A percentile compares a stretch with the other conserved stretches of the same genome.
Evolutionary conservation across 2,888 invertebrate species (phyloP).

Genomic region (Sminthurides aquaticus): DNA sequence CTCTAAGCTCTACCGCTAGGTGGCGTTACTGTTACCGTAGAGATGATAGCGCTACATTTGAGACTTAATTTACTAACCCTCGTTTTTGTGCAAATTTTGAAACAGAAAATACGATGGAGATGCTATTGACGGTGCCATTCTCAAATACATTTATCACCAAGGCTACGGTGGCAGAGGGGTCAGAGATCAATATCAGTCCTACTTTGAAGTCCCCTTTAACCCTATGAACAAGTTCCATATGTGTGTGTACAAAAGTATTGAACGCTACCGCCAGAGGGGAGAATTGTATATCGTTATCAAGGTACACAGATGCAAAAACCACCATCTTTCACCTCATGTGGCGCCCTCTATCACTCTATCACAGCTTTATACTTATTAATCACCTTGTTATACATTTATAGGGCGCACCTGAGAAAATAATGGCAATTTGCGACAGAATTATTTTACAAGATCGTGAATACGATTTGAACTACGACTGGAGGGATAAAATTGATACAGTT

Average conservation of each 20-base stretch:
- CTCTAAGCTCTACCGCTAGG: no score
- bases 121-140: conserved; percentile 85
- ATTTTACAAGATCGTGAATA: conserved; percentile 52
- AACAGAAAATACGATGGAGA: conserved; percentile 82
- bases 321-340: neutral
- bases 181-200: conserved; percentile 77
- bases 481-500: conserved; percentile 56
- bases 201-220: conserved; percentile 87
- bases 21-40: no score
- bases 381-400: conserved; percentile 37
- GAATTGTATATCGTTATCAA: conserved; percentile 87
- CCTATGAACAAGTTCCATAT: conserved; percentile 93
- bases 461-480: conserved; percentile 51
- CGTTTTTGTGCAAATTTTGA: no score
- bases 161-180: conserved; percentile 77
- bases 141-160: conserved; percentile 88
- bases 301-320: conserved; percentile 63
- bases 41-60: no score
- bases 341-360: no score
- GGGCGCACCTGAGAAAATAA: conserved; percentile 64
- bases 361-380: neutral
- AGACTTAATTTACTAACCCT: no score
- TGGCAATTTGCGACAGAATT: conserved; percentile 59
- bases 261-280: conserved; percentile 63
- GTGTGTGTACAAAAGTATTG: conserved; percentile 91